Percentiles rank a stretch among this genome's conserved stretches.
Conservation (phyloP, 92 coral and sea anemone genomes). For the Zoanthus sansibaricus region DNA sequence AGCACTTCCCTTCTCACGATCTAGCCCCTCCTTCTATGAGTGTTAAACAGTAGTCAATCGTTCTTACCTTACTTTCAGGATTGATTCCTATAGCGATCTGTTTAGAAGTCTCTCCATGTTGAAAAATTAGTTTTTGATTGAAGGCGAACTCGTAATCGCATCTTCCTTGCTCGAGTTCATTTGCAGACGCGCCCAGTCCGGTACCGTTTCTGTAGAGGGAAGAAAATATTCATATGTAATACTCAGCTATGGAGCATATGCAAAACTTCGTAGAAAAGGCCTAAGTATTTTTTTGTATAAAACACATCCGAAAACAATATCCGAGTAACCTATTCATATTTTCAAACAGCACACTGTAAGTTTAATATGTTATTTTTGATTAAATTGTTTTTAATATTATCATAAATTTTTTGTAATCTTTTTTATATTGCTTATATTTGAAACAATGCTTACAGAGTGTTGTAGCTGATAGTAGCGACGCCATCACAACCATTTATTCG, state of each 20-base stretch:
- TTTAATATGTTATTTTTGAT: too few species aligned
- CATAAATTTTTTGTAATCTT: not conserved
- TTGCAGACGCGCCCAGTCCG: constrained; percentile 70
- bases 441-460: constrained; percentile 71
- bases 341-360: too few species aligned
- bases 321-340: too few species aligned
- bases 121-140: constrained; percentile 68
- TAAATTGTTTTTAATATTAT: not conserved
- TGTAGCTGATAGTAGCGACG: constrained; percentile 69
- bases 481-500: constrained; percentile 90
- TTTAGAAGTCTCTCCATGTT: constrained; percentile 89
- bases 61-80: constrained; percentile 78
- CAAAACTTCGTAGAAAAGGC: too few species aligned
- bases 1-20: too few species aligned
- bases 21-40: too few species aligned
- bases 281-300: too few species aligned
- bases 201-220: constrained; percentile 77
- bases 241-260: too few species aligned
- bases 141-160: constrained; percentile 74
- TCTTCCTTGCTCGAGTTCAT: constrained; percentile 55
- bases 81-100: constrained; percentile 71
- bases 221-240: not conserved
- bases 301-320: too few species aligned
- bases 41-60: too few species aligned
- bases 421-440: not conserved